These are phyloP conservation scores for Hiodon tergisus DNA, from an alignment of 2,113 vertebrate species.

Conservation along the genomic window DNA sequence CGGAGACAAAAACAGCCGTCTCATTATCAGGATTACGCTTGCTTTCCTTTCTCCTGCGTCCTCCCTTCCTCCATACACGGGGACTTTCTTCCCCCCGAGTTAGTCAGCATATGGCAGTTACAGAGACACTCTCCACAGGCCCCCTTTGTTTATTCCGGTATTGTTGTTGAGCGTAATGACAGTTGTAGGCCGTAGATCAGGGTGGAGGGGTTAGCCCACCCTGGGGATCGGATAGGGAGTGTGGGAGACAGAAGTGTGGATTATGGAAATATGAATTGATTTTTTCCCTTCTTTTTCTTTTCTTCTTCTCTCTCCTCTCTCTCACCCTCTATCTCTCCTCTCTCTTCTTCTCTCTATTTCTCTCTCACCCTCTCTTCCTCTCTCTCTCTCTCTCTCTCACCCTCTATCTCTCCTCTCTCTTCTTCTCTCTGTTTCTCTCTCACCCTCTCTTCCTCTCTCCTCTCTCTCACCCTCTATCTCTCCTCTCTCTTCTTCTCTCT, in stretches of 20 bases:
- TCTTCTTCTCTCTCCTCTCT: conserved; percentile 28
- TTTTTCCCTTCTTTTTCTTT: conserved; percentile 39
- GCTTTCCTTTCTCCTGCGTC: conserved; percentile 66
- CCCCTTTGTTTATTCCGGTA: conserved; percentile 92
- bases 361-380: conserved; percentile 22
- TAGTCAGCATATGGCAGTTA: conserved; percentile 90
- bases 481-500: conserved; percentile 27
- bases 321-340: not conserved
- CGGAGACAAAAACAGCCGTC: conserved; percentile 55
- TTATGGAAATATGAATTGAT: conserved; percentile 99
- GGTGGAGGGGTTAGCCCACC: conserved; percentile 90
- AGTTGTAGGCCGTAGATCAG: conserved; percentile 90
- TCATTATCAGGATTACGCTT: conserved; percentile 63
- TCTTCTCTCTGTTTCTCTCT: conserved; percentile 24
- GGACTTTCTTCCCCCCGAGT: conserved; percentile 44
- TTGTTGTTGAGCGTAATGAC: conserved; percentile 94
- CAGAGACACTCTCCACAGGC: conserved; percentile 73
- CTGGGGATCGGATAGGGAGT: conserved; percentile 69
- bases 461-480: conserved; percentile 49
- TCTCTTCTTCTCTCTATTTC: conserved; percentile 31
- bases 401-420: conserved; percentile 50
- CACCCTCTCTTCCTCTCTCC: not conserved
- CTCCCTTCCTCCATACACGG: conserved; percentile 45
- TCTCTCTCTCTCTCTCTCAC: conserved; percentile 18
- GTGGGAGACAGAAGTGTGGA: conserved; percentile 88